phyloP scores from a whole-genome alignment of 2,113 vertebrate genomes.

The Bettongia penicillata region DNA sequence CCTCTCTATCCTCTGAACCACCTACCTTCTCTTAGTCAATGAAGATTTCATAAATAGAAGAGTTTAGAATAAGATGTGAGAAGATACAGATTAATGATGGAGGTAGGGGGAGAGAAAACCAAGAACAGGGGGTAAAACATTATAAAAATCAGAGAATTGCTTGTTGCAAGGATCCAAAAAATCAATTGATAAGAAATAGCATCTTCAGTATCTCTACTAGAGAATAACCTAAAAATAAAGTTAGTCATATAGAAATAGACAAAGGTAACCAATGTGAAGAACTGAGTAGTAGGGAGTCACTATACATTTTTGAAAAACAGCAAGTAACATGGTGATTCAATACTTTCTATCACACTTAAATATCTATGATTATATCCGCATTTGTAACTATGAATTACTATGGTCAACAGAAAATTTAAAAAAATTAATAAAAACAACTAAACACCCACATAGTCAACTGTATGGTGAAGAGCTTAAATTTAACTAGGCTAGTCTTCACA shows the following conservation, averaged over 20 bases:
- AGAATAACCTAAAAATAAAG: background rate
- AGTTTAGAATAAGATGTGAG: background rate
- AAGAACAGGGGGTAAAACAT: background rate
- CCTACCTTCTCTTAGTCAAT: background rate
- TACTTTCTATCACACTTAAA: background rate
- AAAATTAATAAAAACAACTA: background rate
- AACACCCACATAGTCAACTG: background rate
- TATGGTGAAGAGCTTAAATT: background rate
- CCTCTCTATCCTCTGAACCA: background rate
- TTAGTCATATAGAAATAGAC: background rate
- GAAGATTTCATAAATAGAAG: background rate
- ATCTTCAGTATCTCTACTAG: background rate
- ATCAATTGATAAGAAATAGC: background rate
- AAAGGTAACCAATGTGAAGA: too few species aligned
- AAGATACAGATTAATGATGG: background rate
- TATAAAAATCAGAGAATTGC: background rate
- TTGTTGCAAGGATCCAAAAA: background rate
- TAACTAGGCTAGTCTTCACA: background rate
- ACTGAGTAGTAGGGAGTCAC: too few species aligned
- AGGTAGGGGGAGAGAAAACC: background rate
- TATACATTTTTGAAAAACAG: background rate
- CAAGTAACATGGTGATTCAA: background rate
- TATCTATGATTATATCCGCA: background rate
- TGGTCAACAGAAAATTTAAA: background rate
- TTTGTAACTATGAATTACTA: background rate